Evolutionary conservation across 2,113 vertebrate species (phyloP), one percentile per base, ranked within the genome.

Genomic region (Aptenodytes patagonicus): DNA sequence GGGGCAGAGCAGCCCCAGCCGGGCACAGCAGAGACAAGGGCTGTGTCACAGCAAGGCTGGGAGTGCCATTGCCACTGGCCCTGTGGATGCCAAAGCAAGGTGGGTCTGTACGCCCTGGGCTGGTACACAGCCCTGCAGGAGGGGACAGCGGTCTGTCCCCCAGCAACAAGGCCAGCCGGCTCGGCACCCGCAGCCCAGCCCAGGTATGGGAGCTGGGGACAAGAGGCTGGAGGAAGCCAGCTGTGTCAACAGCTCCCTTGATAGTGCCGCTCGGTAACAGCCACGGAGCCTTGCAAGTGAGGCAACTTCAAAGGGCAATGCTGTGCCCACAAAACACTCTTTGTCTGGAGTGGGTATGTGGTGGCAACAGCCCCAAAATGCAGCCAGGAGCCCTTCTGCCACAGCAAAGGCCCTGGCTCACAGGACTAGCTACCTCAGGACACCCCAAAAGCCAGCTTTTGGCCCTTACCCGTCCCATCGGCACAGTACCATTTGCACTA

Each of bases 161-260:
- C 38, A 21, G 82, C 61, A 51, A 24, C 42, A 47, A 47, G 44
- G 62, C 17, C 81, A 34, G 38, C 24, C 4, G 2, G 28, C 42
- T 31, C 1, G 2, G 51, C 78, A 49, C 28, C 54, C n/a, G 5
- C 5, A 0, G 58, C 32, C 13, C 66, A 58, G 86, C 32, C 61
- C 96, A 95, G 91, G 87, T 91, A 38, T 1, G 36, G 38, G 69
- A 94, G 65, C 76, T 40, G 72, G 57, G 42, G 47, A 90, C 7
- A 3, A 72, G 89, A 46, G 91, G 66, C 46, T 38, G 93, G 46
- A 89, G 91, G 94, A 94, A 95, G 36, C 61, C 92, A 97, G 94
- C 96, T 96, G 91, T 95, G 96, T 97, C 96, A 97, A 97, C 96
- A 96, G 22, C 58, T 82, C 40, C 52, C 87, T 6, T 3, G 94